Evolutionary conservation across 2,888 invertebrate genomes (phyloP).

Genomic region (Fissipunctia ypsillon): DNA sequence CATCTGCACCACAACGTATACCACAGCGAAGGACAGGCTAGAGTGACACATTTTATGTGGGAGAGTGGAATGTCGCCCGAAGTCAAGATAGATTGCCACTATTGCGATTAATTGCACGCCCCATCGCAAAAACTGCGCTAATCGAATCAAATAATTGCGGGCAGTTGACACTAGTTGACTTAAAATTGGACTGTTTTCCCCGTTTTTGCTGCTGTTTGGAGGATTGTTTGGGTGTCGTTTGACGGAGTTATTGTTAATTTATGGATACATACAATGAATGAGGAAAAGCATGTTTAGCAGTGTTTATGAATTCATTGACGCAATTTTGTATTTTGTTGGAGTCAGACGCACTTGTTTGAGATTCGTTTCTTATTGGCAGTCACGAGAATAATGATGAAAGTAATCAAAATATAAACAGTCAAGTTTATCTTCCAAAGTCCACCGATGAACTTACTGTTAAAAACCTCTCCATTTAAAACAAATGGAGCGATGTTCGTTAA

Average conservation of each 20-base stretch:
- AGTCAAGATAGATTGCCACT: slow-evolving; percentile 55
- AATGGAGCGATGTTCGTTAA: slow-evolving; percentile 6
- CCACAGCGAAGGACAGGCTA: slow-evolving; percentile 26
- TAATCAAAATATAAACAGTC: background rate
- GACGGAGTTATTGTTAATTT: slow-evolving; percentile 16
- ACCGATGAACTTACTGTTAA: background rate
- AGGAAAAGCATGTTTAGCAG: background rate
- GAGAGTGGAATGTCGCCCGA: slow-evolving; percentile 57
- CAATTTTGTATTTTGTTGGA: background rate
- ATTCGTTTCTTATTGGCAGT: background rate
- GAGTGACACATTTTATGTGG: slow-evolving; percentile 67
- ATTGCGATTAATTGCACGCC: slow-evolving; percentile 62
- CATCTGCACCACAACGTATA: slow-evolving; percentile 4
- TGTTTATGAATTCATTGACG: background rate
- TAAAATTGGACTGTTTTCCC: slow-evolving; percentile 61
- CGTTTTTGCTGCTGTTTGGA: slow-evolving; percentile 31
- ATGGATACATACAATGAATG: background rate
- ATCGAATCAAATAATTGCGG: slow-evolving; percentile 72
- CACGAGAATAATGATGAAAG: background rate
- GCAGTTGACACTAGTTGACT: slow-evolving; percentile 72
- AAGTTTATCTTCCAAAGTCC: background rate
- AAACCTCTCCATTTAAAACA: slow-evolving; percentile 1
- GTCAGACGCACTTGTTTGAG: background rate
- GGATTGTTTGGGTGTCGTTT: slow-evolving; percentile 17
- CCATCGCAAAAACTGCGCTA: slow-evolving; percentile 66